A percentile compares a stretch with the other conserved stretches of the same genome.
These are phyloP conservation scores for Pammene aurita DNA, from an alignment of 2,888 invertebrate genomes.

Conservation along the genomic window DNA sequence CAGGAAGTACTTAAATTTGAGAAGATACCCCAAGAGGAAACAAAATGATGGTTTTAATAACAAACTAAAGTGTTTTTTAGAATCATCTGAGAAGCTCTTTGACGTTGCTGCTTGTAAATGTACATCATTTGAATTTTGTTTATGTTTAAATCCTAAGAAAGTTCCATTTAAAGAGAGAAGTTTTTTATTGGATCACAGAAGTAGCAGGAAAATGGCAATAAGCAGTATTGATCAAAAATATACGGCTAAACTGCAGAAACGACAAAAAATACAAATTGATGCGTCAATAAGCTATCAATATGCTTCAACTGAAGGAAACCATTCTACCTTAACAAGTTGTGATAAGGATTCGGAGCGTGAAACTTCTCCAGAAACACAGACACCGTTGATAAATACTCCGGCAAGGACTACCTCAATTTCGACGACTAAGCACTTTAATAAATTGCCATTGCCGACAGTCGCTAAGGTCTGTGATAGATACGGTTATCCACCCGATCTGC, in stretches of 20 bases:
- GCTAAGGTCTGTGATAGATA: too few relatives aligned
- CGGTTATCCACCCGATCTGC: too few relatives aligned
- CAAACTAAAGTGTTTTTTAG: too few relatives aligned
- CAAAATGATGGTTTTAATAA: too few relatives aligned
- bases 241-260: not conserved
- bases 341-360: not conserved
- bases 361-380: not conserved
- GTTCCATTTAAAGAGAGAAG: too few relatives aligned
- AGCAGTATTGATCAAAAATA: not conserved
- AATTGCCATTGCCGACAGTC: not conserved
- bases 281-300: not conserved
- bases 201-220: not conserved
- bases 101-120: too few relatives aligned
- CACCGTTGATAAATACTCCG: not conserved
- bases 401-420: not conserved
- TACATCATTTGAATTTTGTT: too few relatives aligned
- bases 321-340: not conserved
- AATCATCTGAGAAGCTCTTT: too few relatives aligned
- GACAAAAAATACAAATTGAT: not conserved
- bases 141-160: too few relatives aligned
- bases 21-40: too few relatives aligned
- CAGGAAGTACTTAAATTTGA: too few relatives aligned
- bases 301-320: not conserved
- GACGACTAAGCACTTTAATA: not conserved
- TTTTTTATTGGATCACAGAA: too few relatives aligned